Conservation (phyloP, 2,113 vertebrate species). For the Copsychus sechellarum region DNA sequence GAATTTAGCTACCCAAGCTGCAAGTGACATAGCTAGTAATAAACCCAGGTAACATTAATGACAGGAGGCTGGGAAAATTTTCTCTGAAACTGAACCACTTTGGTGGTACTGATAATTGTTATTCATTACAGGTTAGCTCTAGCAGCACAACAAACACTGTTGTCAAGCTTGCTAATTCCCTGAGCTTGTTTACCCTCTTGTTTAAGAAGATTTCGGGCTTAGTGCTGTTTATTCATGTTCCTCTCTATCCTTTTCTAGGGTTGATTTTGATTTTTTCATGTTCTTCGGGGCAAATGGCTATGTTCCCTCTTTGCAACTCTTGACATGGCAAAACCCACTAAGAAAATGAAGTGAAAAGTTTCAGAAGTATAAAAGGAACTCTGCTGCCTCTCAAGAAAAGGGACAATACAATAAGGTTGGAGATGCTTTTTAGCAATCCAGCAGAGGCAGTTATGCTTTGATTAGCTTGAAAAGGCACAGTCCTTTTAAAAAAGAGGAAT, state of each 20-base stretch:
- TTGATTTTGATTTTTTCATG: neutral
- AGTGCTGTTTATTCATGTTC: neutral
- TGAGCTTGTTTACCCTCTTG: conserved; percentile 41
- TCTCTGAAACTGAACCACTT: conserved; percentile 27
- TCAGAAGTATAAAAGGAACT: neutral
- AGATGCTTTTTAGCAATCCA: neutral
- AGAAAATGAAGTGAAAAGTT: neutral
- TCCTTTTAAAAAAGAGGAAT: neutral
- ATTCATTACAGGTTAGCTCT: conserved; percentile 56
- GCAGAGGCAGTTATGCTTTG: neutral
- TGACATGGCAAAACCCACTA: neutral
- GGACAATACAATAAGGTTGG: neutral
- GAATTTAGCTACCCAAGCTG: conserved; percentile 25
- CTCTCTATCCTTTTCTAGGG: neutral
- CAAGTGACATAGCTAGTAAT: conserved; percentile 41
- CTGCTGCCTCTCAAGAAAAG: neutral
- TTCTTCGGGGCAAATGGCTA: neutral
- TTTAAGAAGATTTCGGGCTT: conserved; percentile 37
- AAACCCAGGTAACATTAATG: conserved; percentile 70
- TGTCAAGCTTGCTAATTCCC: conserved; percentile 42
- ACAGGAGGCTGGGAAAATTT: conserved; percentile 38
- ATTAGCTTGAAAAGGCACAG: neutral
- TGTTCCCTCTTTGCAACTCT: neutral
- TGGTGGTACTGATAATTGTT: conserved; percentile 42
- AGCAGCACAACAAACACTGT: conserved; percentile 23